These are phyloP conservation scores for Drosophila limbata DNA, from an alignment of 2,888 invertebrate genomes.

Conservation along the genomic window DNA sequence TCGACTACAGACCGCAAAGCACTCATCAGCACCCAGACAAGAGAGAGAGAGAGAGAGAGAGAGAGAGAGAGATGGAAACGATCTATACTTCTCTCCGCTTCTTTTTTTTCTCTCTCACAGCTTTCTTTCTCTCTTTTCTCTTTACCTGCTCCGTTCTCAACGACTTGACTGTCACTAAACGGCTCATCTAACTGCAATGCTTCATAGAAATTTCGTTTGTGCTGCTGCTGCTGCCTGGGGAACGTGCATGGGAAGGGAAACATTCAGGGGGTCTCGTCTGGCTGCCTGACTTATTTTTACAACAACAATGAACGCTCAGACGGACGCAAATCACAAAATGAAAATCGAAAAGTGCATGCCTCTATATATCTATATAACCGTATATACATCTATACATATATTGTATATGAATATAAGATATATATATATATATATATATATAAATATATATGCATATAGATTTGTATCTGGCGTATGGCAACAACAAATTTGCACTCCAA, in stretches of 20 bases:
- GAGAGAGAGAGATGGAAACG: conserved; percentile 5
- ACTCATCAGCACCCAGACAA: conserved; percentile 49
- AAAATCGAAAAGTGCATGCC: conserved; percentile 75
- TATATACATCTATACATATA: conserved; percentile 25
- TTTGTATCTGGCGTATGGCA: conserved; percentile 61
- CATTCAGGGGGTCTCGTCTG: conserved; percentile 43
- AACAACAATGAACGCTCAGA: conserved; percentile 69
- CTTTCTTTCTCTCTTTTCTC: neutral
- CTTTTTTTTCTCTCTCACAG: neutral
- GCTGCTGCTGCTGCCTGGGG: conserved; percentile 27
- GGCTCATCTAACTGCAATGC: conserved; percentile 82
- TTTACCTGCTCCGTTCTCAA: conserved; percentile 31
- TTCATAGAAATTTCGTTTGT: conserved; percentile 78
- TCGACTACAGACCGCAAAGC: conserved; percentile 47
- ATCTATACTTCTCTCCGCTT: conserved; percentile 32
- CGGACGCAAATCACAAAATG: conserved; percentile 68
- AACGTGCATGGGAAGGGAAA: conserved; percentile 21
- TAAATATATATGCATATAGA: conserved; percentile 40
- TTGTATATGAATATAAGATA: conserved; percentile 22
- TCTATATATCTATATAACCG: conserved; percentile 29
- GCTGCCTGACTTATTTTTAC: conserved; percentile 82
- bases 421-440: conserved; percentile 31
- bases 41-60: neutral
- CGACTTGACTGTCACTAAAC: conserved; percentile 79
- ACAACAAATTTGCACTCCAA: conserved; percentile 76